Conservation (phyloP, 2,888 invertebrate genomes). For the Sialis fuliginosa region DNA sequence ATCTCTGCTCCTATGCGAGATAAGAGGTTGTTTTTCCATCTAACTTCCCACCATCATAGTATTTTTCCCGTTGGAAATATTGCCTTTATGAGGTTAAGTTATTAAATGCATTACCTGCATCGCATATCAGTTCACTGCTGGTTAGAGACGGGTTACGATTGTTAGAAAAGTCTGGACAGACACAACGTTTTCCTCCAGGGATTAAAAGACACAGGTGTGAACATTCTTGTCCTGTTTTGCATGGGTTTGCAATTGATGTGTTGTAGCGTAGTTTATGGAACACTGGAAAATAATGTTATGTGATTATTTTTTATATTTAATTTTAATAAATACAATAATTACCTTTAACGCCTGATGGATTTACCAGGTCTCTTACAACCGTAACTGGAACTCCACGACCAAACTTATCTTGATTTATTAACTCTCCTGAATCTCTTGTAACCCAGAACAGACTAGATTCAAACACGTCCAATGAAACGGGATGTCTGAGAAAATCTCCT, state of each 20-base stretch:
- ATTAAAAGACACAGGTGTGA: slow-evolving; percentile 86
- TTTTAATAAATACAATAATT: slow-evolving; percentile 8
- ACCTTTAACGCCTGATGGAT: slow-evolving; percentile 75
- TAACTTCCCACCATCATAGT: too few relatives aligned
- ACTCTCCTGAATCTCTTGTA: slow-evolving; percentile 73
- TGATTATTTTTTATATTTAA: background rate
- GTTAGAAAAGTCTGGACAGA: slow-evolving; percentile 64
- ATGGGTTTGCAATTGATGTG: slow-evolving; percentile 46
- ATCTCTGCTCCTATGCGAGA: too few relatives aligned
- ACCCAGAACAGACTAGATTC: slow-evolving; percentile 88
- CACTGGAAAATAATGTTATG: slow-evolving; percentile 28
- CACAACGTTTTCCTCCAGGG: slow-evolving; percentile 75
- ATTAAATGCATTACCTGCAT: slow-evolving; percentile 39
- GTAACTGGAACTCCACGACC: slow-evolving; percentile 80
- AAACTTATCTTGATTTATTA: slow-evolving; percentile 88
- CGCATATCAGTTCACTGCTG: slow-evolving; percentile 55
- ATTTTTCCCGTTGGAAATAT: too few relatives aligned
- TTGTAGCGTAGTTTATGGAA: slow-evolving; percentile 76
- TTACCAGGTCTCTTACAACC: slow-evolving; percentile 65
- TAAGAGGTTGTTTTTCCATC: too few relatives aligned
- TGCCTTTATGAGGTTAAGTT: background rate
- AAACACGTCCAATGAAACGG: slow-evolving; percentile 81
- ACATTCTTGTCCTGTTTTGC: slow-evolving; percentile 50
- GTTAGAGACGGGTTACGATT: slow-evolving; percentile 27
- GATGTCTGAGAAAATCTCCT: slow-evolving; percentile 60